Evolutionary conservation across 2,797 vertebrate species (phyloP).

Genomic region (Trachops cirrhosus): DNA sequence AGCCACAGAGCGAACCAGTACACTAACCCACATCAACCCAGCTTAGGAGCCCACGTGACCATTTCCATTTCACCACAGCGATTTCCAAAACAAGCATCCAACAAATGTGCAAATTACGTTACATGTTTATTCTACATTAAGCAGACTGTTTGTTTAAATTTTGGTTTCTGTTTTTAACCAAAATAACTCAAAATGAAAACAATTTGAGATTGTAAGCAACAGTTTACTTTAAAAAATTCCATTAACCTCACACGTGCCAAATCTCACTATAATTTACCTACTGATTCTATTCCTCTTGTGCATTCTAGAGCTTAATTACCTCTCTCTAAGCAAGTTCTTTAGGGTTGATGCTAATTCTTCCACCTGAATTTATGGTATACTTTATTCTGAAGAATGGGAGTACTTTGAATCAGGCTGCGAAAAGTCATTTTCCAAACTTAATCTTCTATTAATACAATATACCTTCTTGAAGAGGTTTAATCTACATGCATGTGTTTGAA

Average conservation of each 20-base stretch:
- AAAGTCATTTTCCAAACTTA: background rate
- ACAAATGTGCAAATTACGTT: conserved; percentile 69
- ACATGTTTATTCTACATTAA: conserved; percentile 69
- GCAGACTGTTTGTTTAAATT: conserved; percentile 65
- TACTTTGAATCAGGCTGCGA: background rate
- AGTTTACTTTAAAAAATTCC: conserved; percentile 67
- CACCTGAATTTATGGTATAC: background rate
- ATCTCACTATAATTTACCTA: conserved; percentile 56
- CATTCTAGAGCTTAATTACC: conserved; percentile 48
- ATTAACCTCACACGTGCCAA: conserved; percentile 42
- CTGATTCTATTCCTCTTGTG: background rate
- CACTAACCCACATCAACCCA: background rate
- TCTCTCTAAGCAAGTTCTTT: conserved; percentile 53
- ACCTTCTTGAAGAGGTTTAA: background rate
- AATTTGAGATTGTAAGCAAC: conserved; percentile 57
- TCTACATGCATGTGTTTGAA: background rate
- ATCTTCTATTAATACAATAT: background rate
- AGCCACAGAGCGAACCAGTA: background rate
- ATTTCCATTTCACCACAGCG: background rate
- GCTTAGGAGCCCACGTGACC: background rate
- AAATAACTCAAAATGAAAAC: conserved; percentile 68
- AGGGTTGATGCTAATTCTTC: background rate
- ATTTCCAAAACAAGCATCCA: conserved; percentile 60
- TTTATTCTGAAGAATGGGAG: conserved; percentile 14
- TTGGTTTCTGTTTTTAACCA: conserved; percentile 65